Conservation (phyloP, 2,113 vertebrate species). For the Illadopsis cleaveri region DNA sequence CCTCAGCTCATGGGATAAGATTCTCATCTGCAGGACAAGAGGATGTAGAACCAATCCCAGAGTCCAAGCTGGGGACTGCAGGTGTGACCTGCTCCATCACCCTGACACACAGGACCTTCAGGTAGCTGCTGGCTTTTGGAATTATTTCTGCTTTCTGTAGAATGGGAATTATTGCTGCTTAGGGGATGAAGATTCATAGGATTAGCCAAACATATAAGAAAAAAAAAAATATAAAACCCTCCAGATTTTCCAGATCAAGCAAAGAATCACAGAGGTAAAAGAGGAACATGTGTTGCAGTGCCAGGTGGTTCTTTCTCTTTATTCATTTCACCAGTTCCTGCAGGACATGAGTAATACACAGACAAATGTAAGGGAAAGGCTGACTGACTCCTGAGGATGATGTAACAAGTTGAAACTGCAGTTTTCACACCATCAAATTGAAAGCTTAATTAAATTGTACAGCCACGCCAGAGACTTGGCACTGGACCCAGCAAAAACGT, state of each 20-base stretch:
- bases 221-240: no score
- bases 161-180: not conserved
- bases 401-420: not conserved
- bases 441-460: not conserved
- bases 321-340: not conserved
- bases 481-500: not conserved
- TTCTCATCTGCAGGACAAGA: not conserved
- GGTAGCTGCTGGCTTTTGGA: not conserved
- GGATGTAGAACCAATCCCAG: not conserved
- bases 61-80: not conserved
- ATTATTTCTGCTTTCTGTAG: not conserved
- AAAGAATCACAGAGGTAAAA: not conserved
- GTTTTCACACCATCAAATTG: not conserved
- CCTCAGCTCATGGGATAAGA: not conserved
- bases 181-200: not conserved
- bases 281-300: not conserved
- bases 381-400: not conserved
- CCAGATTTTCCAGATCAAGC: not conserved
- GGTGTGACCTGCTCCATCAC: not conserved
- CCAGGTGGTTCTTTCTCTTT: not conserved
- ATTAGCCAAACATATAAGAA: not conserved
- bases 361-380: not conserved
- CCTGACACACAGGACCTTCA: not conserved
- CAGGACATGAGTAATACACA: not conserved
- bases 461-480: not conserved